Conservation (phyloP, 2,888 invertebrate species). For the Trichogramma evanescens region DNA sequence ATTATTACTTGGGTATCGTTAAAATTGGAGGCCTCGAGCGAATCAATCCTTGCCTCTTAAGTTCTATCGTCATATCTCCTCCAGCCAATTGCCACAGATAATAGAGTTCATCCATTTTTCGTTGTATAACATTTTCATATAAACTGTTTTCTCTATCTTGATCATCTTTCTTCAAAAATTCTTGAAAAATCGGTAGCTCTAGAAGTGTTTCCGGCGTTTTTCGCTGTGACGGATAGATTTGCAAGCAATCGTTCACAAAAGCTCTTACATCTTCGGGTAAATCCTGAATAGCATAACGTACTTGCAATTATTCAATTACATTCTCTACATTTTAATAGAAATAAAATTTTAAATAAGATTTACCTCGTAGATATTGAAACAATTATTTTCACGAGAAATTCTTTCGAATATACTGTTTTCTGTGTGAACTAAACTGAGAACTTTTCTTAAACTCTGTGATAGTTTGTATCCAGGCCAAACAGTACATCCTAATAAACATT, state of each 20-base stretch:
- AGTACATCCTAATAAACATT: slow-evolving; percentile 63
- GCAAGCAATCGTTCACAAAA: slow-evolving; percentile 66
- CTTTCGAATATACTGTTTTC: slow-evolving; percentile 58
- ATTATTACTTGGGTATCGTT: slow-evolving; percentile 66
- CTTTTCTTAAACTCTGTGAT: slow-evolving; percentile 66
- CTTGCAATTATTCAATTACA: slow-evolving; percentile 5
- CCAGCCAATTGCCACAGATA: slow-evolving; percentile 95
- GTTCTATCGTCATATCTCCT: slow-evolving; percentile 83
- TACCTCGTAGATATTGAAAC: slow-evolving; percentile 60
- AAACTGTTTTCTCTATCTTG: slow-evolving; percentile 40
- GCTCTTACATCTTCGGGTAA: slow-evolving; percentile 55
- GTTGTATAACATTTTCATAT: slow-evolving; percentile 47
- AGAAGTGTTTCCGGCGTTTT: slow-evolving; percentile 59
- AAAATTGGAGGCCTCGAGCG: slow-evolving; percentile 77
- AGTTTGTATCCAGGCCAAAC: slow-evolving; percentile 72
- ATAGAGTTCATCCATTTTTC: slow-evolving; percentile 74
- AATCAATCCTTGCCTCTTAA: slow-evolving; percentile 85
- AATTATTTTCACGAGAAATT: slow-evolving; percentile 73
- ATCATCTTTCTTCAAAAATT: slow-evolving; percentile 33
- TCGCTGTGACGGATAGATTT: slow-evolving; percentile 58
- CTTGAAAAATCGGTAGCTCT: slow-evolving; percentile 51
- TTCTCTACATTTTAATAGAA: slow-evolving; percentile 1
- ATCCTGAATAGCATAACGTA: slow-evolving; percentile 45
- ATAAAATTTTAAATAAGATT: slow-evolving; percentile 10
- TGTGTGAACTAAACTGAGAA: slow-evolving; percentile 64